Evolutionary conservation across 2,113 vertebrate species (phyloP), one percentile per base, ranked within the genome.

Genomic region (Bombycilla garrulus): DNA sequence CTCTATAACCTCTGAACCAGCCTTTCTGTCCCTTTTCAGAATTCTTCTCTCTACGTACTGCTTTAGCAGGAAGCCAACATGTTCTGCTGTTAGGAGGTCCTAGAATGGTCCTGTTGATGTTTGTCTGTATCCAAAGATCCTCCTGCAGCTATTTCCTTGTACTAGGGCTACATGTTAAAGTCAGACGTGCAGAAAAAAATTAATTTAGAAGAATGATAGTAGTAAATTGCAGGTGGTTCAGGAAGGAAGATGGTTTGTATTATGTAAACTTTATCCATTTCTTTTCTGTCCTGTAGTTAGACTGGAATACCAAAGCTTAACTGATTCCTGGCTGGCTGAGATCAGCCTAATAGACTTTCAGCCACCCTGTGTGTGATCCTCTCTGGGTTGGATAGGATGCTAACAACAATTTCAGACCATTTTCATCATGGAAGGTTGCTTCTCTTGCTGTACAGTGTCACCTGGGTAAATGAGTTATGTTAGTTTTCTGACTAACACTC

Each of bases 301-400:
- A 36, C 16, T 81, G 25, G 6, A 88, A 28, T 48, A 29, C 17
- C 11, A 10, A 23, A 44, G 42, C 23, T 77, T 81, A 15, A 47
- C 24, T 56, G 51, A 15, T 66, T 88, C 0, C 0, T 35, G 17
- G 13, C 13, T 38, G 48, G 14, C 40, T 69, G 48, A 50, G 58
- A 44, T 64, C 45, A 42, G 10, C 38, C 58, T 85, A 31, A 6
- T 35, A 24, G 40, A 10, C 53, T 77, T 91, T 38, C 35, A 40
- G 20, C 44, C 38, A 57, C 6, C 7, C 26, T 77, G 5, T 58
- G 13, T 44, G 4, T 48, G 16, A 24, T 58, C n/a, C n/a, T 67
- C 24, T 45, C 18, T 54, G 60, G 24, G 24, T 5, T 79, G 35
- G 11, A 19, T 26, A 42, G 33, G 33, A 29, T 54, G 5, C 33